These are phyloP conservation scores for Tragelaphus buxtoni DNA, from an alignment of 2,113 vertebrate genomes.

Conservation along the genomic window DNA sequence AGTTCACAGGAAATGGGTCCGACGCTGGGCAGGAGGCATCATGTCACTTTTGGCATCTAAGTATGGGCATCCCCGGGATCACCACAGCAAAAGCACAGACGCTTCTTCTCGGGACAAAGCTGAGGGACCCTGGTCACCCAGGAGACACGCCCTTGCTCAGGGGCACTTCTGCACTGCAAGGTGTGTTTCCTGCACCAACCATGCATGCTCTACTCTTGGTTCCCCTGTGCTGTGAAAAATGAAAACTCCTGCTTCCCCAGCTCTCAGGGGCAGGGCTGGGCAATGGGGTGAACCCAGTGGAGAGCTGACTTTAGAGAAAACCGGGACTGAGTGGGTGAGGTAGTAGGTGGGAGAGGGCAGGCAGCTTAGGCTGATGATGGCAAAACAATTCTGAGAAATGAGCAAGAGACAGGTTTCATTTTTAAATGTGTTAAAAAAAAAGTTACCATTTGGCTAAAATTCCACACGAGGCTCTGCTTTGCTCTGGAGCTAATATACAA, in stretches of 20 bases:
- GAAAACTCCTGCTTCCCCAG: not conserved
- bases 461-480: constrained; percentile 2
- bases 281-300: not conserved
- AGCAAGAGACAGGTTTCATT: not conserved
- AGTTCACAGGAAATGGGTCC: fast-evolving
- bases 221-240: not conserved
- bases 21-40: not conserved
- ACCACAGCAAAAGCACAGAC: not conserved
- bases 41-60: too few species aligned
- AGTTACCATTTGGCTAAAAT: not conserved
- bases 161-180: not conserved
- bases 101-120: not conserved
- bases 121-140: not conserved
- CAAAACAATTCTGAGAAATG: not conserved
- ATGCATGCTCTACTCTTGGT: not conserved
- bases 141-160: not conserved
- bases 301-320: not conserved
- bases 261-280: not conserved
- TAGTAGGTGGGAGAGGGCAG: not conserved
- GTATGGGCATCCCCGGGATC: fast-evolving
- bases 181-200: not conserved
- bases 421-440: not conserved
- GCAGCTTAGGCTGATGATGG: not conserved
- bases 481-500: not conserved
- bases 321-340: too few species aligned